These are phyloP conservation scores for Leptinotarsa defecta DNA, from an alignment of 1,140 invertebrate genomes.

Conservation along the genomic window DNA sequence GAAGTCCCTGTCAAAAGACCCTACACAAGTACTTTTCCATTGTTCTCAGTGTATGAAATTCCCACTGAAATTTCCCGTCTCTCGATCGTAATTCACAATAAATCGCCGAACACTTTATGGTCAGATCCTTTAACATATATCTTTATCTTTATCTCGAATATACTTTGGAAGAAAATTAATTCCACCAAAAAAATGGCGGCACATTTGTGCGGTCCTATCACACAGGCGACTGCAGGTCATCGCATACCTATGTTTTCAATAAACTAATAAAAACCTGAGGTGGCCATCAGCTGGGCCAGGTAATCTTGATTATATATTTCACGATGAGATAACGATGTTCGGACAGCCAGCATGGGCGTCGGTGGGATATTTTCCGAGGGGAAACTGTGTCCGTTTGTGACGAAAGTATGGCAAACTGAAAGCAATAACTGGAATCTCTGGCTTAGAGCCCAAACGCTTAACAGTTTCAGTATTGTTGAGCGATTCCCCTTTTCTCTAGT, in stretches of 20 bases:
- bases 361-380: too few relatives aligned
- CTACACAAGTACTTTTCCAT: too few relatives aligned
- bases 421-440: too few relatives aligned
- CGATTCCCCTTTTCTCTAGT: too few relatives aligned
- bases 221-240: slow-evolving; percentile 14
- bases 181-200: slow-evolving; percentile 24
- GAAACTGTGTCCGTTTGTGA: too few relatives aligned
- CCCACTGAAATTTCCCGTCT: not conserved
- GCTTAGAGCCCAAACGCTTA: too few relatives aligned
- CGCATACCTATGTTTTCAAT: slow-evolving; percentile 28
- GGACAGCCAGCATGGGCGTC: not conserved
- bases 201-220: slow-evolving; percentile 18
- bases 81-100: not conserved
- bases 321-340: slow-evolving; percentile 17
- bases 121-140: slow-evolving; percentile 12
- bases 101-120: not conserved
- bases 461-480: too few relatives aligned
- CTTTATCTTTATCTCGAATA: slow-evolving; percentile 13
- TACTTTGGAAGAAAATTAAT: slow-evolving; percentile 1
- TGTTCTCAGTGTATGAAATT: too few relatives aligned
- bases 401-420: too few relatives aligned
- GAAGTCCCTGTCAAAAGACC: too few relatives aligned
- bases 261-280: slow-evolving; percentile 30
- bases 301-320: slow-evolving; percentile 28
- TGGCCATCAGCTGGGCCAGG: slow-evolving; percentile 26